Percentiles rank a stretch among this genome's conserved stretches.
Conservation (phyloP, 1,140 invertebrate genomes). For the Zaprionus lachaisei region DNA sequence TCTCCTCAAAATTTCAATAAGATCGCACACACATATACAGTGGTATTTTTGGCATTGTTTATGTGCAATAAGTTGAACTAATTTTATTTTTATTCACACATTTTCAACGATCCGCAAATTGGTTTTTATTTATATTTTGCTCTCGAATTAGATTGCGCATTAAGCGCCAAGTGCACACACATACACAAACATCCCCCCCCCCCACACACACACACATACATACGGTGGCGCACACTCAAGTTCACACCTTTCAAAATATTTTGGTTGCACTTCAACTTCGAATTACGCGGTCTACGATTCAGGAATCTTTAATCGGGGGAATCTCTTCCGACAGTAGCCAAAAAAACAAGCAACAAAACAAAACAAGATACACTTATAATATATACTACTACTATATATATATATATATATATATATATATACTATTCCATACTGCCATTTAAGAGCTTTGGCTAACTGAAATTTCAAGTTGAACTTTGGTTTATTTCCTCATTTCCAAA, state of each 20-base stretch:
- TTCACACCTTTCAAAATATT: constrained; percentile 5
- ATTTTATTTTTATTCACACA: constrained; percentile 32
- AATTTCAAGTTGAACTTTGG: not conserved
- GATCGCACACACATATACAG: not conserved
- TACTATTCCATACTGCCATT: not conserved
- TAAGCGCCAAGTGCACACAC: constrained; percentile 2
- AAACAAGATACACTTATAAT: not conserved
- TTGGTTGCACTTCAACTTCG: constrained; percentile 3
- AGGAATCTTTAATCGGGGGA: not conserved
- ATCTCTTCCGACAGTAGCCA: not conserved
- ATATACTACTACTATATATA: too few relatives aligned
- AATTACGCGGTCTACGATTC: not conserved
- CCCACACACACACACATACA: constrained; percentile 2
- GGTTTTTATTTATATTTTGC: constrained; percentile 3
- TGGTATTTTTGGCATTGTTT: constrained; percentile 51
- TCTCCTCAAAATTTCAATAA: too few relatives aligned
- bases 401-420: not conserved
- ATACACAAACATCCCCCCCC: not conserved
- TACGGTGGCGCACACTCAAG: not conserved
- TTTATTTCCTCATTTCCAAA: constrained; percentile 6
- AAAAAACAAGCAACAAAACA: not conserved
- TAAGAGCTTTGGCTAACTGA: not conserved
- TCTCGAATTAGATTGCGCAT: not conserved
- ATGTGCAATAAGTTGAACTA: constrained; percentile 40
- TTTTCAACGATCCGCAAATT: constrained; percentile 8